Base-by-base conservation (phyloP, 1,140 invertebrate species). In the Samia ricini region DNA sequence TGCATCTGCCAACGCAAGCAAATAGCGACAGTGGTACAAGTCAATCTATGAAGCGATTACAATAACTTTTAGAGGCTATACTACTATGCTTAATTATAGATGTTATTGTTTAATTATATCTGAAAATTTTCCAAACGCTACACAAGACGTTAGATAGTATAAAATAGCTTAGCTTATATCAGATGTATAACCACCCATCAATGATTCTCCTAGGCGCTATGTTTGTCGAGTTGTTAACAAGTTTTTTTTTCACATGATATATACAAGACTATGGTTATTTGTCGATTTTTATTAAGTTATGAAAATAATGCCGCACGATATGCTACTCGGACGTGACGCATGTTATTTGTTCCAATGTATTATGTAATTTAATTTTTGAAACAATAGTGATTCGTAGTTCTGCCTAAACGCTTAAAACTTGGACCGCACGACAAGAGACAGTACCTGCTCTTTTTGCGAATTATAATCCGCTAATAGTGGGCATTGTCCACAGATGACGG, bases 381-480 rank as follows among this genome's bases (percentile, higher is more conserved):
- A 20, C 10, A 21, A n/a, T 10, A 20, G 21, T 20, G 10, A 2
- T 12, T 4, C 4, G 10, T 5, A 20, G 21, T 7, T 19, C n/a
- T 5, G 20, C 18, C 5, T 18, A 52, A 4, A 56, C 4, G 10
- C 23, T 18, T 33, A 26, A 56, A 29, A 29, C 55, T 56, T 70
- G 52, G 21, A 52, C 49, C 15, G 29, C 12, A 48, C 22, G n/a
- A 10, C 10, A 22, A 42, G 50, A 59, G 49, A 63, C 63, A 64
- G 73, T 85, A 83, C 79, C 75, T 83, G 78, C 75, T 79, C 78
- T 82, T 82, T 83, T 85, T 82, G 81, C 77, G 68, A 68, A 81
- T 83, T 77, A 82, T 79, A 84, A 84, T 80, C 83, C 78, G 76
- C 72, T 81, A 83, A 85, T 82, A 83, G 83, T 78, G 78, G 81